Evolutionary conservation across 1,140 invertebrate genomes (phyloP), one percentile per base, ranked within the genome.

Genomic region (Aphelinus atriplicis): DNA sequence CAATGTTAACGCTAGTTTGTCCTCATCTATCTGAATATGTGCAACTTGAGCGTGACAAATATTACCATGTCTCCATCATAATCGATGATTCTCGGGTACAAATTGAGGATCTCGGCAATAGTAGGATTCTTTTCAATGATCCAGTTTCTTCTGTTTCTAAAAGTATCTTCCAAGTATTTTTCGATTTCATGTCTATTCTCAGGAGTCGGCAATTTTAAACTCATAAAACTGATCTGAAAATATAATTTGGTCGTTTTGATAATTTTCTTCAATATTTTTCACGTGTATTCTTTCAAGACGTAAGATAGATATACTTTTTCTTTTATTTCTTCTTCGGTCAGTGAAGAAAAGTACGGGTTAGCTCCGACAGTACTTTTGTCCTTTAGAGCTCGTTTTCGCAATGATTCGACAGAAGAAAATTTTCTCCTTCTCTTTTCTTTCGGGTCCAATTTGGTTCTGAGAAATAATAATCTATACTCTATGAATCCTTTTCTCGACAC

Each of bases 41-140:
- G n/a, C 26, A 51, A 51, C 53, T 5, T 6, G 42, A 65, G 26
- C 3, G 6, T 53, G 48, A 63, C 9, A 26, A 51, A 7, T 53
- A 2, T 51, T 65, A 65, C 48, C 66, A 74, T 70, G 45, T 78
- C 77, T 0, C 74, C 77, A 73, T 73, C 63, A 60, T 71, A 78
- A 68, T 76, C 77, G 6, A 50, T 1, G 3, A 76, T 57, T 3
- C 74, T 61, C 3, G 53, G 53, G 45, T 78, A 78, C 48, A 65
- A 64, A 26, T 76, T 7, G 1, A 76, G 47, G 46, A 74, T 65
- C 3, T 57, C 10, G 2, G n/a, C 9, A 56, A 78, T 53, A 4
- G 61, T 6, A 7, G 77, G 73, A 7, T 1, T 2, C 57, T 63
- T 26, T 58, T 73, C 7, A 3, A 10, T 46, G 7, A 78, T 76